phyloP scores from a whole-genome alignment of 92 coral and sea anemone species.

The Siderastrea siderea region DNA sequence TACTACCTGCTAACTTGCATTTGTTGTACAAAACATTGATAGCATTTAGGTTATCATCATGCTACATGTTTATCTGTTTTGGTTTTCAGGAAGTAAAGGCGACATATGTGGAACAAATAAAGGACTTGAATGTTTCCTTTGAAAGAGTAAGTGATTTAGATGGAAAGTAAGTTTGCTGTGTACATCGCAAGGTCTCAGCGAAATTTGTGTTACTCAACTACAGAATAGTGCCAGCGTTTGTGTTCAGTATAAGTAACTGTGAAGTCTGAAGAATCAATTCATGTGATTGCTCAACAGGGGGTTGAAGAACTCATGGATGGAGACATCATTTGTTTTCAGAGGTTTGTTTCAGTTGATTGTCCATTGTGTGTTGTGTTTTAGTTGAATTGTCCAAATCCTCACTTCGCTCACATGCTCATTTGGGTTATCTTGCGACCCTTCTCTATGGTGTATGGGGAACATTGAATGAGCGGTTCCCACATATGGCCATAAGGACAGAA shows the following conservation, averaged over 20 bases:
- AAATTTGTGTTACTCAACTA: background rate
- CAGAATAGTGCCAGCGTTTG: background rate
- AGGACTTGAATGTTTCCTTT: conserved; percentile 79
- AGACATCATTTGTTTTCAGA: conserved; percentile 94
- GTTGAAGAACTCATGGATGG: conserved; percentile 98
- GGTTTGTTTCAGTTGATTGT: conserved; percentile 48
- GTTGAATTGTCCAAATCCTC: background rate
- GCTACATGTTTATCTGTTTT: background rate
- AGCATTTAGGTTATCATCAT: too few species aligned
- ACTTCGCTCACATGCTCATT: background rate
- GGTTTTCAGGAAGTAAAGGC: conserved; percentile 86
- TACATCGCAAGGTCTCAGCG: background rate
- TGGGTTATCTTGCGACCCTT: background rate
- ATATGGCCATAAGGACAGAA: too few species aligned
- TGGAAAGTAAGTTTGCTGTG: background rate
- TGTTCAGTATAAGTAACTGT: background rate
- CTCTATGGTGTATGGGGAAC: background rate
- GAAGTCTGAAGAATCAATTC: background rate
- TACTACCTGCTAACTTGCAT: background rate
- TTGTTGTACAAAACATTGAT: background rate
- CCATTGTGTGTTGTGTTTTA: background rate
- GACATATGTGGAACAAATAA: conserved; percentile 88
- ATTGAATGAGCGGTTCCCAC: background rate
- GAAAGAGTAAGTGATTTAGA: conserved; percentile 66
- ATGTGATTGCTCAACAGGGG: conserved; percentile 64